Base-by-base conservation (phyloP, 2,888 invertebrate genomes). In the Tiliacea aurago region DNA sequence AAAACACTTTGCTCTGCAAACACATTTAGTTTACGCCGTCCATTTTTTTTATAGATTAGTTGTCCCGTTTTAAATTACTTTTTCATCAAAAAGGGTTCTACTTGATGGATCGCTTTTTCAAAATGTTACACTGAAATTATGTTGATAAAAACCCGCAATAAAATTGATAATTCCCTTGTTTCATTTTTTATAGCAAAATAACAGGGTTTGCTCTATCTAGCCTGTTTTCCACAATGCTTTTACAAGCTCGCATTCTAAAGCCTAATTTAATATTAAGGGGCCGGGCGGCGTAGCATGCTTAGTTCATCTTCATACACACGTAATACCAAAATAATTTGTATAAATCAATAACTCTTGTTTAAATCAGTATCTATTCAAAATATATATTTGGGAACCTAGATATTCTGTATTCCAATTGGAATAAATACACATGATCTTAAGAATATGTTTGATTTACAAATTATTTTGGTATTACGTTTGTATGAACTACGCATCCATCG, bases 261-360 rank as follows among this genome's bases (percentile, higher is more conserved):
- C 33, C 49, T 80, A 73, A 84, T 84, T 84, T 85, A 84, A 86
- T 83, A 84, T 74, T 47, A n/a, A n/a, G n/a, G n/a, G n/a, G n/a
- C n/a, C n/a, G n/a, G n/a, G n/a, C n/a, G n/a, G n/a, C n/a, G n/a
- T n/a, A n/a, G n/a, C n/a, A n/a, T n/a, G n/a, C n/a, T n/a, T n/a
- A n/a, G n/a, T n/a, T n/a, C n/a, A n/a, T n/a, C n/a, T n/a, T n/a
- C n/a, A n/a, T n/a, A n/a, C n/a, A n/a, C n/a, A n/a, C n/a, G n/a
- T n/a, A n/a, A n/a, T n/a, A n/a, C n/a, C n/a, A n/a, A n/a, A n/a
- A n/a, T n/a, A n/a, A n/a, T n/a, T n/a, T n/a, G n/a, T n/a, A n/a
- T n/a, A n/a, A n/a, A n/a, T n/a, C n/a, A n/a, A n/a, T n/a, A n/a
- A n/a, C n/a, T n/a, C n/a, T n/a, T n/a, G n/a, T n/a, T n/a, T n/a